Percentiles rank a stretch among this genome's conserved stretches.
Evolutionary conservation across 2,888 invertebrate species (phyloP).

Genomic region (Acanthoscelides obtectus): DNA sequence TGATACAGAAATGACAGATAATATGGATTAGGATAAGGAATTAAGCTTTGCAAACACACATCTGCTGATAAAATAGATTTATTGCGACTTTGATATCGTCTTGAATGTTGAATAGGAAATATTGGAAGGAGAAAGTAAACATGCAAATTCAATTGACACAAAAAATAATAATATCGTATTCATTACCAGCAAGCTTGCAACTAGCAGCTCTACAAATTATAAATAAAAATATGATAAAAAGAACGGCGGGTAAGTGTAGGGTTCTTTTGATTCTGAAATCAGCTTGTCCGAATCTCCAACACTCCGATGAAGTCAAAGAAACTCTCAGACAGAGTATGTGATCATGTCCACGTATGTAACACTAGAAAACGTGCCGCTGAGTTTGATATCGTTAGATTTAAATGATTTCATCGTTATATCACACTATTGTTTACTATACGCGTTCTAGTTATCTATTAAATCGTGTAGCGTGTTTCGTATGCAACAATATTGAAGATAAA

Average conservation of each 20-base stretch:
- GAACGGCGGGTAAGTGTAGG: too few relatives aligned
- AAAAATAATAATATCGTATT: too few relatives aligned
- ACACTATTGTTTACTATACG: neutral
- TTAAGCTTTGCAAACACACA: neutral
- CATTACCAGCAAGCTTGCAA: too few relatives aligned
- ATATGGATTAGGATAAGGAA: neutral
- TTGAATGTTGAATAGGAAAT: neutral
- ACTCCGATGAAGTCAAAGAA: neutral
- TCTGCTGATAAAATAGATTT: neutral
- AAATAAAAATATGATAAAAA: too few relatives aligned
- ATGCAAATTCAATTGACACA: too few relatives aligned
- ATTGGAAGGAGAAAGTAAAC: too few relatives aligned
- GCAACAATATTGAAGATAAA: neutral
- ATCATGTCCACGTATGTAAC: neutral
- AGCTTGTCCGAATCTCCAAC: neutral
- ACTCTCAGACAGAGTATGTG: neutral
- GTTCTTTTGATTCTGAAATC: too few relatives aligned
- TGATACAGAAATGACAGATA: neutral
- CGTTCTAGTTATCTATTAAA: neutral
- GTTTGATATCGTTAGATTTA: neutral
- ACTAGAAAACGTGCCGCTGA: neutral
- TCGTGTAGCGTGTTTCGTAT: neutral
- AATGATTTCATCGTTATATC: neutral
- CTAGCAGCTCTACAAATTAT: too few relatives aligned
- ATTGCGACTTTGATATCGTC: neutral